Evolutionary conservation across 2,797 vertebrate species (phyloP).

Genomic region (Myotis myotis): DNA sequence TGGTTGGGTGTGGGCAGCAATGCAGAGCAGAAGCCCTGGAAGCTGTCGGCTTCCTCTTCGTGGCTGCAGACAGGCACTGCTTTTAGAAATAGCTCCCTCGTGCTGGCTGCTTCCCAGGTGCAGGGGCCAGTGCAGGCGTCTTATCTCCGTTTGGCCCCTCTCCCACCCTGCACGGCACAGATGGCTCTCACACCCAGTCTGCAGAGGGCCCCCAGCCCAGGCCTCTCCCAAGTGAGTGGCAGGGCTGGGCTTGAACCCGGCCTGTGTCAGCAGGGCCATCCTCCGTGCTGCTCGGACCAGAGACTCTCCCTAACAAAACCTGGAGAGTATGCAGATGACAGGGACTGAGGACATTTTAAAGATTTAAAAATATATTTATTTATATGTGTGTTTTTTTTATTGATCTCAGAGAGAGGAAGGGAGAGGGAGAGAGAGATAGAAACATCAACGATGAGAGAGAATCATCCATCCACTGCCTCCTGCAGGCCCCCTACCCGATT

Average conservation of each 20-base stretch:
- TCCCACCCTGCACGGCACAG: not conserved
- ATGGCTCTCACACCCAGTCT: not conserved
- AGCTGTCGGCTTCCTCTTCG: not conserved
- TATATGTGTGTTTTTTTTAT: not conserved
- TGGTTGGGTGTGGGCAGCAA: not conserved
- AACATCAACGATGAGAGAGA: not conserved
- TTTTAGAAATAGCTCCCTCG: not conserved
- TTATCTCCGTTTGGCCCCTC: not conserved
- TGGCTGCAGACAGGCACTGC: not conserved
- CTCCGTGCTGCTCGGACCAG: not conserved
- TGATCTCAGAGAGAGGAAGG: not conserved
- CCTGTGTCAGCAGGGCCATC: not conserved
- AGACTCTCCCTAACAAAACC: not conserved
- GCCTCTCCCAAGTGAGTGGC: not conserved
- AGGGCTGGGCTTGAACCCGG: not conserved
- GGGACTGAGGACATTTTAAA: not conserved
- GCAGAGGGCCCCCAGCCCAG: not conserved
- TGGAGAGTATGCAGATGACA: not conserved
- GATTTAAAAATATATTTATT: not conserved
- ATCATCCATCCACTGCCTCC: not conserved
- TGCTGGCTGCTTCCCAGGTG: rapidly evolving
- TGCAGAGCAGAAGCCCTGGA: not conserved
- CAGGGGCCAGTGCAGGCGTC: too few relatives aligned
- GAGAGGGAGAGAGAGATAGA: not conserved
- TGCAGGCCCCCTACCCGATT: too few relatives aligned